Base-by-base conservation (phyloP, 1,140 invertebrate genomes). In the Papilio glaucus region DNA sequence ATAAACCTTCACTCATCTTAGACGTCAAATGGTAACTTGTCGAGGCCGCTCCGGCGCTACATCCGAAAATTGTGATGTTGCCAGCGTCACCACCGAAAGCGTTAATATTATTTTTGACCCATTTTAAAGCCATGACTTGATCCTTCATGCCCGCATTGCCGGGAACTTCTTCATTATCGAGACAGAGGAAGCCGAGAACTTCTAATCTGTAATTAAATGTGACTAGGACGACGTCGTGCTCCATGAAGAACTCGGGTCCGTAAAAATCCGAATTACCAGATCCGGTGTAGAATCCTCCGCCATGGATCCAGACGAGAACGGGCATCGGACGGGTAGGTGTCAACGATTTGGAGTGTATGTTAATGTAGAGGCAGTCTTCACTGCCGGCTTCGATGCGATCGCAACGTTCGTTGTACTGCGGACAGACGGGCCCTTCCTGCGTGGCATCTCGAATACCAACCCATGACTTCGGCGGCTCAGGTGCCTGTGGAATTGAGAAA, bases 301-400 rank as follows among this genome's bases (percentile, higher is more conserved):
- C 96, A 83, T 97, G 95, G 21, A 97, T 94, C 94, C 95, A 97
- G 0, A 97, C 93, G 94, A 97, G 95, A 0, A 97, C 96, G 0
- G 96, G 94, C 71, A 94, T 93, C 13, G 80, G 85, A 37, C 77
- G 73, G 0, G 77, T 21, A 0, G 87, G 84, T 1, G 60, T 76
- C 0, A 88, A 26, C 33, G 74, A 78, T 75, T 94, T 95, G 12
- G 94, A 93, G 83, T 95, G 96, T 0, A 97, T 94, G 79, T 97
- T 97, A 13, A 97, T 87, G 82, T 95, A 96, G 0, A 97, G 94
- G 79, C 96, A 97, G 80, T 97, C 96, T 84, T 96, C 95, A 38
- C 91, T 84, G 0, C 94, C 94, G 0, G 74, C 42, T 45, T 89
- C 88, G 4, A 88, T 75, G n/a, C 85, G 78, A 18, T 85, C 74